Evolutionary conservation across 2,888 invertebrate species (phyloP), one percentile per base, ranked within the genome.

Genomic region (Cosmopolites sordidus): DNA sequence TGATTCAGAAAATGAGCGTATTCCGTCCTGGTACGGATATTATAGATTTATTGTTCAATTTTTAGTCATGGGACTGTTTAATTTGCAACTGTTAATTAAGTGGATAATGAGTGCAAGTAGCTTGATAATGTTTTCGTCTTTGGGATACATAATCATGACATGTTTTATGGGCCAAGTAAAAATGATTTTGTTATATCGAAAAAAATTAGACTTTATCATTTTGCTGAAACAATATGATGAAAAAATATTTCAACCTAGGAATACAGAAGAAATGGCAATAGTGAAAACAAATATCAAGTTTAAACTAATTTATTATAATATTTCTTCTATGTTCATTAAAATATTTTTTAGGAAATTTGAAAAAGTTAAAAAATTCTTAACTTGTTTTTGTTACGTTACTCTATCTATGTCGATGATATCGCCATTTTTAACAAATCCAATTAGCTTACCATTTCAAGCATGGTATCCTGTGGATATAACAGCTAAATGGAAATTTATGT

Each of bases 181-280:
- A 40, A 15, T 14, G 40, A 12, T 16, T 3, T 40, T 40, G 9
- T 40, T 40, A 40, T 16, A 2, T 16, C 9, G 14, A 6, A 40
- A 40, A 11, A 40, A 16, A 16, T 2, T 16, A 4, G 4, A 6
- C 6, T 40, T 40, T 11, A 16, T 15, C 4, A 16, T 2, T 8
- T 11, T 40, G 40, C 11, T 40, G 40, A 40, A 40, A 16, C 40
- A 40, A 16, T 40, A 40, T 16, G 17, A 40, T 40, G 16, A 40
- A 16, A 2, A 15, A 40, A 3, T 40, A 16, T 40, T 40, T 40
- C 40, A 40, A 40, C 40, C 40, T 6, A 40, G 14, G 15, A 40
- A 15, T 40, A 16, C 2, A 8, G 16, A 40, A 5, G 40, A 40
- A 16, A 40, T 40, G 40, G 17, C 2, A 8, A 16, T 40, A 12